Conservation (phyloP, 2,797 vertebrate species). For the Xenops minutus region DNA sequence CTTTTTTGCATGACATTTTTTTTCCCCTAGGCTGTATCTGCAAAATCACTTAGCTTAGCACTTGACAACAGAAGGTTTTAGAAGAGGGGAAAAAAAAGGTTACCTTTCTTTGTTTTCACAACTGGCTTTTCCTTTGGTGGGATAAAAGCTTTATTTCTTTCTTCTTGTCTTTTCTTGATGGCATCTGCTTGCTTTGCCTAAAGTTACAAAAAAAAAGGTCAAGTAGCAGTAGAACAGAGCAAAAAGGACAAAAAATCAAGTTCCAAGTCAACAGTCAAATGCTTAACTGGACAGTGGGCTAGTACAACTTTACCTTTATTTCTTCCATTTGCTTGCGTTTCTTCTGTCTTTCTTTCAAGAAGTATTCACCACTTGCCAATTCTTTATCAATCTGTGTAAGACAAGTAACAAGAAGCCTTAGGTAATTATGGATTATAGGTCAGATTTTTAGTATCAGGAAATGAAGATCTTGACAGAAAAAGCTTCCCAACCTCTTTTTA, state of each 20-base stretch:
- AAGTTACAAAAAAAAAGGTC: constrained; percentile 18
- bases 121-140: constrained; percentile 91
- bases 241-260: not conserved
- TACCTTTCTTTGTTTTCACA: constrained; percentile 84
- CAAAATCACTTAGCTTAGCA: not conserved
- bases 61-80: not conserved
- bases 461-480: not conserved
- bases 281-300: not conserved
- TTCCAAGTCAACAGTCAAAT: not conserved
- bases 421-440: not conserved
- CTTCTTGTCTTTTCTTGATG: constrained; percentile 86
- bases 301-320: constrained; percentile 82
- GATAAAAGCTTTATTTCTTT: constrained; percentile 93
- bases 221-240: not conserved
- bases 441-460: not conserved
- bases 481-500: not conserved
- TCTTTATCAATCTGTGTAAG: constrained; percentile 86
- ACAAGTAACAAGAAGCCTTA: not conserved
- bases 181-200: constrained; percentile 90
- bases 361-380: constrained; percentile 93
- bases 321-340: constrained; percentile 88
- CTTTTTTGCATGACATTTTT: not conserved
- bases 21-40: not conserved
- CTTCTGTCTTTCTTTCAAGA: constrained; percentile 90
- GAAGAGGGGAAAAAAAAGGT: not conserved